Conservation (phyloP, 1,140 invertebrate species). For the Spodoptera litura region DNA sequence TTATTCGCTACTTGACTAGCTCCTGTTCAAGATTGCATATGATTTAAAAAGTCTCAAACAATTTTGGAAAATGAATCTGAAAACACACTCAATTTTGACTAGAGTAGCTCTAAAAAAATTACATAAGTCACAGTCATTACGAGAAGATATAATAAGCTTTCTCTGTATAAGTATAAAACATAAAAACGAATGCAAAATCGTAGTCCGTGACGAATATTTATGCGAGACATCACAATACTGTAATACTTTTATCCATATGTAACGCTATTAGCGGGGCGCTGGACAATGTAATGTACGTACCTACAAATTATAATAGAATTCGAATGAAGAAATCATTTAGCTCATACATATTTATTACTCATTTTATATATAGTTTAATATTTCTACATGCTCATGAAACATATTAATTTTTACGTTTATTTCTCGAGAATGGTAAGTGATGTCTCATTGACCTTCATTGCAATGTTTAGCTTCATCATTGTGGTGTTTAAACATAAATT, state of each 20-base stretch:
- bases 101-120: conserved; percentile 54
- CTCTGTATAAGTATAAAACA: conserved; percentile 67
- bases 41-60: too few species aligned
- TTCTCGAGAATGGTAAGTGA: background rate
- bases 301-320: background rate
- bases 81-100: background rate
- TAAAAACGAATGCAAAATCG: conserved; percentile 64
- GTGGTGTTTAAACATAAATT: too few species aligned
- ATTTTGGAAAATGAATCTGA: too few species aligned
- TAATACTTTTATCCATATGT: conserved; percentile 35
- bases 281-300: conserved; percentile 38
- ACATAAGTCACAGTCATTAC: conserved; percentile 58
- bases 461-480: too few species aligned
- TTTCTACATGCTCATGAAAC: background rate
- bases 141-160: conserved; percentile 65
- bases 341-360: conserved; percentile 14
- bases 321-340: conserved; percentile 1
- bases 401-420: background rate
- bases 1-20: too few species aligned
- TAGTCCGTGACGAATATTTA: conserved; percentile 70
- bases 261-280: conserved; percentile 3
- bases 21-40: too few species aligned
- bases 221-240: conserved; percentile 54
- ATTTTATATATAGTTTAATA: background rate
- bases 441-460: too few species aligned